Conservation (phyloP, 2,113 vertebrate species). For the Lasiurus cinereus region DNA sequence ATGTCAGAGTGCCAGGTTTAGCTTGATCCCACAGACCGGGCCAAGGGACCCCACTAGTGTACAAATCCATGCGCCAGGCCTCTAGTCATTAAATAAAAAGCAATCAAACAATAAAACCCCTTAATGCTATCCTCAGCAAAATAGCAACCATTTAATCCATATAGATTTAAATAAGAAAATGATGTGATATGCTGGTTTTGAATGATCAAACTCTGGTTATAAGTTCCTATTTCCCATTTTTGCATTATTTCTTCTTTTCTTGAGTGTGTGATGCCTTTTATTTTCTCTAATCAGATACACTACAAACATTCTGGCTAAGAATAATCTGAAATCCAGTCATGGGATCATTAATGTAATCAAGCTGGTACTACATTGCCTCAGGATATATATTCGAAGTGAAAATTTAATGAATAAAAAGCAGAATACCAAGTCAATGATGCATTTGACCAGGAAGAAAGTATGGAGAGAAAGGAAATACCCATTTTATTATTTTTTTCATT, state of each 20-base stretch:
- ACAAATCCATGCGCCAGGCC: no score
- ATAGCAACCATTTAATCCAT: constrained; percentile 52
- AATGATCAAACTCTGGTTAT: neutral
- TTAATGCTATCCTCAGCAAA: constrained; percentile 45
- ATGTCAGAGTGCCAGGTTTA: no score
- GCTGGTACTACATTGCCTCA: neutral
- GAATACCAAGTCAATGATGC: neutral
- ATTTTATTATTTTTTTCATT: neutral
- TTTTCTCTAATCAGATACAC: neutral
- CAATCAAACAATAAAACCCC: neutral
- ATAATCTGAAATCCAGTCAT: neutral
- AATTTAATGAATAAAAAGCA: neutral
- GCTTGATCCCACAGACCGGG: no score
- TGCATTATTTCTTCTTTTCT: neutral
- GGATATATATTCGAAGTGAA: neutral
- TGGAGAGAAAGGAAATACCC: neutral
- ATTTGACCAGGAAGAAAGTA: neutral
- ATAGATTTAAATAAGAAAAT: neutral
- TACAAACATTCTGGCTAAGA: neutral
- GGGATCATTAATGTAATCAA: neutral
- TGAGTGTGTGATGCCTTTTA: neutral
- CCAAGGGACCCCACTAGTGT: no score
- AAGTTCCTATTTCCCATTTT: neutral
- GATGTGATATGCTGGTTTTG: neutral
- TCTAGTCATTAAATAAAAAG: constrained; percentile 68